Base-by-base conservation (phyloP, 30 jellyfish, hydroid and myxozoan genomes). In the Sanderia malayensis region DNA sequence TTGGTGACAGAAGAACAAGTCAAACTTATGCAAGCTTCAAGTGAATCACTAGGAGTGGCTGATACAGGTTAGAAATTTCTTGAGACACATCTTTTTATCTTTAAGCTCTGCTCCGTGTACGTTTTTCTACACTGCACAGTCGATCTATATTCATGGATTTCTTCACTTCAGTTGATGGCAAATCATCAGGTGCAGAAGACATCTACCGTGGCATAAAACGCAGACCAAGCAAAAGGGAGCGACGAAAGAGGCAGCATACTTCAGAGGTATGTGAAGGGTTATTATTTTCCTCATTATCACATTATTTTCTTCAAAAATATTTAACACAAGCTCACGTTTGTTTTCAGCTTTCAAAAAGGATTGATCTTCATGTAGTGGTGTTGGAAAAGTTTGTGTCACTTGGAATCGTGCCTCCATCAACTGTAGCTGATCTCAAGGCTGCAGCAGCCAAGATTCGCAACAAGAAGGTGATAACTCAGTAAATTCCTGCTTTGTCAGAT, bases 141-240 rank as follows among this genome's bases (percentile, higher is more conserved):
- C n/a, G n/a, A n/a, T n/a, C n/a, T n/a, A n/a, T n/a, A n/a, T n/a
- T n/a, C n/a, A n/a, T n/a, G n/a, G n/a, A n/a, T n/a, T n/a, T 37
- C 52, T 37, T 37, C 6, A 13, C 71, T 25, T 17, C 44, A 71
- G 44, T 27, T 71, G 58, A 57, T 25, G 27, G 73, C 25, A 8
- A 49, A 19, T 2, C 64, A 9, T 49, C 64, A 4, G 27, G 25
- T 2, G 7, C 11, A 19, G 79, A 75, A 28, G 86, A 44, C 26
- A 59, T 75, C 24, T 75, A 75, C 67, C 78, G 61, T 13, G 77
- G 86, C 46, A 71, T 75, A 9, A 59, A 57, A 44, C 17, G 86
- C 20, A 60, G 76, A 18, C 86, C 86, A 8, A 75, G 86, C 60
- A 75, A 75, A 22, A 57, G 78, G 20, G 86, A 41, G n/a, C 57